These are phyloP conservation scores for Planococcus citri DNA, from an alignment of 1,140 invertebrate genomes.

Conservation along the genomic window DNA sequence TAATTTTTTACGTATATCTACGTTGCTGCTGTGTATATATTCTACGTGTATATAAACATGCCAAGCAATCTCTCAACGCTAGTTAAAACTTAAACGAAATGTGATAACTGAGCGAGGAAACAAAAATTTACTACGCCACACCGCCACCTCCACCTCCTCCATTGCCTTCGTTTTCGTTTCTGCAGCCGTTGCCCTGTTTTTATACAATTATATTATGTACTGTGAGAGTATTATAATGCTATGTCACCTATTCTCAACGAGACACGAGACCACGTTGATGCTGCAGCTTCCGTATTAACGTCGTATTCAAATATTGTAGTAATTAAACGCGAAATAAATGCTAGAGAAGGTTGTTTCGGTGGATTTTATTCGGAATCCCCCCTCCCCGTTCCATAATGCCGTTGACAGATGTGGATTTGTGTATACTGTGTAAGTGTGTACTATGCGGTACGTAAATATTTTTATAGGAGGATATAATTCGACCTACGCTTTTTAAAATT, in stretches of 20 bases:
- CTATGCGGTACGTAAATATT: too few species aligned
- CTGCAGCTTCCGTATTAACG: background rate
- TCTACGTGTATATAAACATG: background rate
- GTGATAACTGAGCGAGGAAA: slow-evolving; percentile 11
- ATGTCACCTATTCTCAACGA: slow-evolving; percentile 5
- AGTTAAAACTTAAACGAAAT: slow-evolving; percentile 17
- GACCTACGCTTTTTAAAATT: too few species aligned
- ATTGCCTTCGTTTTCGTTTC: too few species aligned
- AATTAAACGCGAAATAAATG: slow-evolving; percentile 14
- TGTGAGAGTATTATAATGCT: too few species aligned
- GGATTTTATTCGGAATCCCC: background rate
- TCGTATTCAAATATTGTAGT: background rate
- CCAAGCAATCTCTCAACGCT: slow-evolving; percentile 16
- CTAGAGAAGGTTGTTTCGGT: background rate
- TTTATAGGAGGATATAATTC: too few species aligned
- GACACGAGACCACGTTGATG: too few species aligned
- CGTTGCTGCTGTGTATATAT: too few species aligned
- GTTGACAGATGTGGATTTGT: too few species aligned
- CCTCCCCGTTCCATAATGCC: too few species aligned
- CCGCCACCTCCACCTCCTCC: background rate
- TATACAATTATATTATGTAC: background rate
- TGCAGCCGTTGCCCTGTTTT: too few species aligned
- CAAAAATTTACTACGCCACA: background rate
- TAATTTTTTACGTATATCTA: background rate
- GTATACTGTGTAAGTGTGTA: too few species aligned